Evolutionary conservation across 1,140 invertebrate genomes (phyloP), one percentile per base, ranked within the genome.

Genomic region (Lucilia cuprina): DNA sequence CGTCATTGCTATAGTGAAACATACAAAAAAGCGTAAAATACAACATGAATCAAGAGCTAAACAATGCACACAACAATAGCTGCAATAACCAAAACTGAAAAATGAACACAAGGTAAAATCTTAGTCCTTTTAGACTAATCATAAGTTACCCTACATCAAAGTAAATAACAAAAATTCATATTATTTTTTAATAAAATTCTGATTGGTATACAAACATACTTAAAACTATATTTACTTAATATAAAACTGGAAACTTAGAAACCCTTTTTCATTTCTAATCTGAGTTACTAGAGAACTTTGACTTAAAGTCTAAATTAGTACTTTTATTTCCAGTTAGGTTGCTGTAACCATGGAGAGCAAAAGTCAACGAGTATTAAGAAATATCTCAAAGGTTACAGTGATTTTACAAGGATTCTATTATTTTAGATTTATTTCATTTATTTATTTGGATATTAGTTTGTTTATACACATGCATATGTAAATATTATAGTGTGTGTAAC

Each of bases 41-140:
- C 55, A 70, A 70, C 65, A 70, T 70, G n/a, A 70, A 21, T 70
- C 65, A 70, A 70, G 65, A 70, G 65, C 21, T 70, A 70, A 70
- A 70, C 65, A 70, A 21, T 70, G 65, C n/a, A 70, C n/a, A 70
- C n/a, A 21, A 70, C 65, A 70, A 21, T 10, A 70, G 41, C 41
- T n/a, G 50, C 12, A n/a, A 12, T 12, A 49, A 14, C 49, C 2
- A 9, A 14, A 49, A 49, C 49, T 49, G 5, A 49, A 55, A 55
- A 14, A 55, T 12, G 10, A 55, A 55, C 50, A 55, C 0, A 2
- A 14, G 50, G 50, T 14, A 41, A 41, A 55, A 12, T 55, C 13
- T 12, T 55, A 55, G 12, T 0, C 50, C 25, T 30, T 30, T 30
- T 2, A 14, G 50, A 41, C 41, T 5, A 41, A 41, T 2, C 41